Evolutionary conservation across 2,113 vertebrate species (phyloP), one percentile per base, ranked within the genome.

Genomic region (Notechis scutatus): DNA sequence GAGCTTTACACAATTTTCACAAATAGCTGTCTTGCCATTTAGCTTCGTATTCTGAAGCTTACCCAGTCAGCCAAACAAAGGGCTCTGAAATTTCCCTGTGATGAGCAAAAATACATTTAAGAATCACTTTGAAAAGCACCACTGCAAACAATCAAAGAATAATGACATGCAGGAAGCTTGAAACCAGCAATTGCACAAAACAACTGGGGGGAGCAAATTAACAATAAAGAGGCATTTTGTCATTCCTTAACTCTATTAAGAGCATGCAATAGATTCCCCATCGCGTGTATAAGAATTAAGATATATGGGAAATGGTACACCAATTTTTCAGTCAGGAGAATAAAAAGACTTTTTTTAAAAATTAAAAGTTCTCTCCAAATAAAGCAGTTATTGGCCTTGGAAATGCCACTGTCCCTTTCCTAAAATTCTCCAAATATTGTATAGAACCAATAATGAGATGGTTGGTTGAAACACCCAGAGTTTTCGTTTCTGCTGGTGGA

Each of bases 351-450:
- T 64, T 24, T 1, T 24, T 23, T 4, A 5, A 8, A 14, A 0
- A 64, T 29, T 5, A 74, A 21, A 26, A 56, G 23, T 50, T 50
- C n/a, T 56, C 47, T 61, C 74, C n/a, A 4, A 9, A 45, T 1
- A 0, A 64, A 74, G 0, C 0, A 0, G 23, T 87, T 0, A 0
- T 39, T 45, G 69, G 87, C 91, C 54, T 8, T 29, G 15, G 55
- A 91, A 87, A 45, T 69, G 29, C n/a, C 12, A 11, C 20, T 85
- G 34, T 20, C 45, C 12, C 29, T 64, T 57, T 85, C 54, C 57
- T 26, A 86, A 61, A n/a, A 18, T 86, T 26, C 39, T 23, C 47
- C 1, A 7, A 4, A 34, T 50, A 92, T 93, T 91, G 14, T 0
- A 0, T 50, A 61, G 15, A 39, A 39, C 91, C 52, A 90, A 24